Conservation (phyloP, 1,140 invertebrate genomes). For the Apis dorsata region DNA sequence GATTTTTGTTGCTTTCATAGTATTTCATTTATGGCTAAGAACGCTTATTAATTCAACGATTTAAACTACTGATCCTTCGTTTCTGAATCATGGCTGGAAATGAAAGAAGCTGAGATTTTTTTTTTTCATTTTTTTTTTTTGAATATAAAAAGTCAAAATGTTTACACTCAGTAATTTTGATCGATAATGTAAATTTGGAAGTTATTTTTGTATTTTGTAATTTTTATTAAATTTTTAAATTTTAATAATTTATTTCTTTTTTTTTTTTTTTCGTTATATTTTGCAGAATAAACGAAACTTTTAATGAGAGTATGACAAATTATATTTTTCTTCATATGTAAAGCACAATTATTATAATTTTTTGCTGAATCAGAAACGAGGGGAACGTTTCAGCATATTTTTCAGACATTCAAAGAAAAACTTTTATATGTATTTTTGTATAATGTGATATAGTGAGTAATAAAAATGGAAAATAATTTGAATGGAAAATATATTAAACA, state of each 20-base stretch:
- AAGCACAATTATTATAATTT: neutral
- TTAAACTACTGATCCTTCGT: slow-evolving; percentile 9
- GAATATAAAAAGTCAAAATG: neutral
- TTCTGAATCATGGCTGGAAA: slow-evolving; percentile 6
- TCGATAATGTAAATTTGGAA: too few relatives aligned
- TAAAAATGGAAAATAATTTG: too few relatives aligned
- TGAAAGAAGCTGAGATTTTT: neutral
- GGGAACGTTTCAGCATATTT: neutral
- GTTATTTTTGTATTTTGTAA: neutral
- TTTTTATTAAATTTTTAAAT: neutral
- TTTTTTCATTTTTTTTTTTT: neutral
- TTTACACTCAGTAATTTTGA: too few relatives aligned
- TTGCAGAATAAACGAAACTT: neutral
- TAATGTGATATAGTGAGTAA: neutral
- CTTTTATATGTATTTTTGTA: neutral
- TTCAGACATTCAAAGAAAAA: neutral
- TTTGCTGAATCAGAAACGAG: neutral
- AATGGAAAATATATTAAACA: too few relatives aligned
- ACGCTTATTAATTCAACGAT: neutral
- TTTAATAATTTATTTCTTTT: neutral
- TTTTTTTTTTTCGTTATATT: neutral
- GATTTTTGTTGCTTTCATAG: neutral
- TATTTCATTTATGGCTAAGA: neutral
- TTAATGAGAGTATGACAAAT: neutral
- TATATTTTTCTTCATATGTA: neutral